Conservation (phyloP, 2,888 invertebrate species). For the Drosophila paramelanica region DNA sequence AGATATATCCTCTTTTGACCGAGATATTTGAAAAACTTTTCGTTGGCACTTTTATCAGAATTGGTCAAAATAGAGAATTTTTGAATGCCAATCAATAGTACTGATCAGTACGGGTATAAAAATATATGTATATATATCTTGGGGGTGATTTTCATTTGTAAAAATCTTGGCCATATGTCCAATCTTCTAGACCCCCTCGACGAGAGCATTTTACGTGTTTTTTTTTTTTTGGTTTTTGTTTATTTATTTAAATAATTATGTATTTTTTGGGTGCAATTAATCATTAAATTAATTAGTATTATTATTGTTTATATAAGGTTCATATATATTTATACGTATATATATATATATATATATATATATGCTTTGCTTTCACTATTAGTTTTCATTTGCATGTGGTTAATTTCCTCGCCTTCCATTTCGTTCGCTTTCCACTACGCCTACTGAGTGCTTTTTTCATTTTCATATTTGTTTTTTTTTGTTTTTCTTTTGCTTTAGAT, state of each 20-base stretch:
- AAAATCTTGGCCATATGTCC: too few relatives aligned
- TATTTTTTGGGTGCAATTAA: conserved; percentile 83
- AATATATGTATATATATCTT: too few relatives aligned
- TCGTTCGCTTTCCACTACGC: conserved; percentile 22
- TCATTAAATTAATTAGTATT: conserved; percentile 83
- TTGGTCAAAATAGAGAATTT: too few relatives aligned
- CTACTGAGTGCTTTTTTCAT: conserved; percentile 40
- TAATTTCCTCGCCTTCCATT: conserved; percentile 3
- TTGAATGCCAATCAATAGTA: too few relatives aligned
- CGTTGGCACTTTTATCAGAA: too few relatives aligned
- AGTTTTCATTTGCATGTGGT: conserved; percentile 17
- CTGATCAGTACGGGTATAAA: too few relatives aligned
- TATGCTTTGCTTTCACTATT: conserved; percentile 31
- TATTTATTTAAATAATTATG: conserved; percentile 82
- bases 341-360: conserved; percentile 54
- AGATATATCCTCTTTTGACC: too few relatives aligned
- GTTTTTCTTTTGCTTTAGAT: conserved; percentile 19
- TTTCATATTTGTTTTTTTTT: conserved; percentile 37
- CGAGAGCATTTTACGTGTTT: too few relatives aligned
- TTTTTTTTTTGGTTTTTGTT: conserved; percentile 53
- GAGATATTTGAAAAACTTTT: too few relatives aligned
- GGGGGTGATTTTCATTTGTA: too few relatives aligned
- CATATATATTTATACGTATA: conserved; percentile 70
- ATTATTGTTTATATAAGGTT: conserved; percentile 84
- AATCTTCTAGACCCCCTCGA: too few relatives aligned